Evolutionary conservation across 2,888 invertebrate species (phyloP), one percentile per base, ranked within the genome.

Genomic region (Petrophora chlorosata): DNA sequence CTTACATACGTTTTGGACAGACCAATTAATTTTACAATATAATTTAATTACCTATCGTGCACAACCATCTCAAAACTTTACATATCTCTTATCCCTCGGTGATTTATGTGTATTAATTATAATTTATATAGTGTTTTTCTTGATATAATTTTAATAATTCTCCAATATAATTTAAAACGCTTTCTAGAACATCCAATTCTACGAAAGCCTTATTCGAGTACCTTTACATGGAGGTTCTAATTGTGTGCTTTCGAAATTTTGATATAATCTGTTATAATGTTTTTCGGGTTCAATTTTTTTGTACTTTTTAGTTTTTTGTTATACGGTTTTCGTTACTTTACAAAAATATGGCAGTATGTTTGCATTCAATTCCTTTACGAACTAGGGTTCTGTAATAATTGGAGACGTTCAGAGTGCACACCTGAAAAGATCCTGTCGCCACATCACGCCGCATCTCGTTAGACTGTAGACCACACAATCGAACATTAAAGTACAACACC

Each of bases 281-380:
- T 40, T 61, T 59, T 34, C 53, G 58, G 60, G 42, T n/a, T n/a
- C n/a, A n/a, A 19, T 51, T 68, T 72, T 71, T 78, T 79, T 78
- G 74, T 75, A 69, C 65, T 72, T 68, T 66, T 63, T 67, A 55
- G 60, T 69, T 74, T 53, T 65, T 69, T 74, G 50, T 65, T 61
- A 64, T 67, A 65, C 61, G 65, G 67, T 65, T 69, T 65, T 33
- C 67, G 74, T 67, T 72, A 72, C 59, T 63, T 77, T 81, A 84
- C 67, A 81, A 82, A 81, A 82, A 78, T 82, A 83, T 89, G 89
- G 88, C 89, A 89, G 89, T 89, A 80, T 80, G 68, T 77, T 82
- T 82, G 78, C 76, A 73, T 83, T 89, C 87, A 89, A 89, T 89
- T 89, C 87, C 87, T 79, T 82, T 74, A 67, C 61, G 55, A 67